Conservation (phyloP, 2,888 invertebrate species). For the Salpingus planirostris region DNA sequence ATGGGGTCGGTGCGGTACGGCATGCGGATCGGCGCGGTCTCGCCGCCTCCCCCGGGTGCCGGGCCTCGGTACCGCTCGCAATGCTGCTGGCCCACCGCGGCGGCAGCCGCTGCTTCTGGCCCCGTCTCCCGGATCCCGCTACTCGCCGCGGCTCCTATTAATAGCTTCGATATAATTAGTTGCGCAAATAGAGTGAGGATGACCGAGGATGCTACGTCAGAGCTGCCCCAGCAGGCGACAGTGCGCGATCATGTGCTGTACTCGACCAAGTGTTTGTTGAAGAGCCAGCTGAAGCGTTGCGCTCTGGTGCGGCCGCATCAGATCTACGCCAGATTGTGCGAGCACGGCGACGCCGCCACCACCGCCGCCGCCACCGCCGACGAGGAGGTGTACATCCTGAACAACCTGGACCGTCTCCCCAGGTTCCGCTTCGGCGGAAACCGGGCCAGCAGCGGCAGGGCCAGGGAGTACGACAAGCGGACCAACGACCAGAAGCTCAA, state of each 20-base stretch:
- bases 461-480: slow-evolving; percentile 31
- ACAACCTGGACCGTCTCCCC: slow-evolving; percentile 76
- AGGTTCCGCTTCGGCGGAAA: slow-evolving; percentile 64
- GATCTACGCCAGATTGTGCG: slow-evolving; percentile 34
- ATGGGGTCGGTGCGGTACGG: slow-evolving; percentile 65
- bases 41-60: slow-evolving; percentile 41
- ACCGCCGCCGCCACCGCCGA: slow-evolving; percentile 29
- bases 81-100: slow-evolving; percentile 33
- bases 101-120: slow-evolving; percentile 41
- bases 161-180: slow-evolving; percentile 43
- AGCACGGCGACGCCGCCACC: slow-evolving; percentile 27
- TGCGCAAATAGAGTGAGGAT: slow-evolving; percentile 41
- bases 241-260: slow-evolving; percentile 38
- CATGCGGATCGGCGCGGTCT: slow-evolving; percentile 53
- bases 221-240: slow-evolving; percentile 33
- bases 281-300: slow-evolving; percentile 36
- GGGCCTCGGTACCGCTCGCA: slow-evolving; percentile 46
- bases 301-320: slow-evolving; percentile 37
- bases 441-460: slow-evolving; percentile 31
- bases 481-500: slow-evolving; percentile 64
- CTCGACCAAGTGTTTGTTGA: slow-evolving; percentile 33
- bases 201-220: slow-evolving; percentile 38
- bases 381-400: slow-evolving; percentile 33
- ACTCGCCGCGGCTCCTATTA: slow-evolving; percentile 38
- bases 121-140: slow-evolving; percentile 40